These are phyloP conservation scores for Coccyzus lansbergi DNA, from an alignment of 2,797 vertebrate genomes.

Conservation along the genomic window DNA sequence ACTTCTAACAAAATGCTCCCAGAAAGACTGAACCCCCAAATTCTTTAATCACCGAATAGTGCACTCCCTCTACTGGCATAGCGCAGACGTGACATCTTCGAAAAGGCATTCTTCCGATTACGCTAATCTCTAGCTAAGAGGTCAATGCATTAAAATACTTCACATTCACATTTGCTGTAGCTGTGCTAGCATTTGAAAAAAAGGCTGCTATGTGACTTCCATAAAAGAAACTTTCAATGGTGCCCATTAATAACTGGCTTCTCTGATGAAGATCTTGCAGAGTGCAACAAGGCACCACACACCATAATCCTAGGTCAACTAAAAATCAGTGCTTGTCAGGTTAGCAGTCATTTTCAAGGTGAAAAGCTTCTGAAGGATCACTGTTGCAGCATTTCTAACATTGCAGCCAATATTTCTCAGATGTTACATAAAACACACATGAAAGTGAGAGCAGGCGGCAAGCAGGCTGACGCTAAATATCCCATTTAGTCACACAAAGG, in stretches of 20 bases:
- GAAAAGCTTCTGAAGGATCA: neutral
- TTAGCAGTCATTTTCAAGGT: neutral
- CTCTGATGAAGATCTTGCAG: neutral
- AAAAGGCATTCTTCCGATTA: neutral
- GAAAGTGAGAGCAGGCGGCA: neutral
- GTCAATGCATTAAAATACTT: neutral
- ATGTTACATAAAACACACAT: neutral
- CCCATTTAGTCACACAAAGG: neutral
- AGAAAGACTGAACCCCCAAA: neutral
- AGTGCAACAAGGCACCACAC: neutral
- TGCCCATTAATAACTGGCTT: neutral
- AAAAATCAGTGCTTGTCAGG: neutral
- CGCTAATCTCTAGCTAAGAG: neutral
- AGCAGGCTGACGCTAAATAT: neutral
- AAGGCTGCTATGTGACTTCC: neutral
- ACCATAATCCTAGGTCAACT: rapidly evolving
- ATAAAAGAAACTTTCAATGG: neutral
- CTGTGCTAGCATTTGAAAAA: neutral
- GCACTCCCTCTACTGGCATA: constrained; percentile 76
- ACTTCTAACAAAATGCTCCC: neutral
- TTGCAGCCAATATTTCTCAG: neutral
- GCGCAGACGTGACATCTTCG: neutral
- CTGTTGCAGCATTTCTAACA: neutral
- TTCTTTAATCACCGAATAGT: constrained; percentile 27
- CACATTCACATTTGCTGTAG: neutral